Conservation (phyloP, 2,113 vertebrate species). For the Ceyx cyanopectus region DNA sequence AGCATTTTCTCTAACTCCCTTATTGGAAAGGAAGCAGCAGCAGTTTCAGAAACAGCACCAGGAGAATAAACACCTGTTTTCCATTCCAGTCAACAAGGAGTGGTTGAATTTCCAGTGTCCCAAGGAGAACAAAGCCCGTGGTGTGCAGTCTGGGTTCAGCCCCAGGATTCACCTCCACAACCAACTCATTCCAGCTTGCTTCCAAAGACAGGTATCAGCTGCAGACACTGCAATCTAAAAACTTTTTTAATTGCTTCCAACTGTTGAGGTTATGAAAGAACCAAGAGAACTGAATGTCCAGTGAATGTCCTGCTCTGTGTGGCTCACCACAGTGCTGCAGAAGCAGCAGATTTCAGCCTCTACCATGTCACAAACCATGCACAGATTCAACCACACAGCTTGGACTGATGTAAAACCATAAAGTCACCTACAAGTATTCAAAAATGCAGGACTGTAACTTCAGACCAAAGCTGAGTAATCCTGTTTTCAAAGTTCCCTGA, state of each 20-base stretch:
- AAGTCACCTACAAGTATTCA: constrained; percentile 22
- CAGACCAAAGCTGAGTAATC: constrained; percentile 56
- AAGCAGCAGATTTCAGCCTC: background rate
- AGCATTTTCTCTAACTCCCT: constrained; percentile 2
- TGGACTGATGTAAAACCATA: background rate
- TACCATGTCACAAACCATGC: background rate
- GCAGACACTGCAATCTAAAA: background rate
- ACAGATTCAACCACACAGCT: background rate
- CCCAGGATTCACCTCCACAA: background rate
- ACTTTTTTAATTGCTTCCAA: background rate
- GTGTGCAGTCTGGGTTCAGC: background rate
- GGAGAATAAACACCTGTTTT: background rate
- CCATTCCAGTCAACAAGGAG: background rate
- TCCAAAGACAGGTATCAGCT: background rate
- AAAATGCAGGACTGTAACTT: constrained; percentile 41
- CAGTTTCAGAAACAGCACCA: background rate
- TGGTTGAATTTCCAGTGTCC: background rate
- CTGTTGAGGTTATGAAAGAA: background rate
- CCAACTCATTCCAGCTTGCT: background rate
- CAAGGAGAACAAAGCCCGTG: background rate
- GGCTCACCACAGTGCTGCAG: background rate
- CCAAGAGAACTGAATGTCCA: background rate
- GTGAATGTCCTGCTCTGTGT: background rate
- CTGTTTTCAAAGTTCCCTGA: constrained; percentile 63
- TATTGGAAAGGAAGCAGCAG: background rate